Percentiles rank a stretch among this genome's conserved stretches.
These are phyloP conservation scores for Theretra japonica DNA, from an alignment of 2,888 invertebrate genomes.

Conservation along the genomic window DNA sequence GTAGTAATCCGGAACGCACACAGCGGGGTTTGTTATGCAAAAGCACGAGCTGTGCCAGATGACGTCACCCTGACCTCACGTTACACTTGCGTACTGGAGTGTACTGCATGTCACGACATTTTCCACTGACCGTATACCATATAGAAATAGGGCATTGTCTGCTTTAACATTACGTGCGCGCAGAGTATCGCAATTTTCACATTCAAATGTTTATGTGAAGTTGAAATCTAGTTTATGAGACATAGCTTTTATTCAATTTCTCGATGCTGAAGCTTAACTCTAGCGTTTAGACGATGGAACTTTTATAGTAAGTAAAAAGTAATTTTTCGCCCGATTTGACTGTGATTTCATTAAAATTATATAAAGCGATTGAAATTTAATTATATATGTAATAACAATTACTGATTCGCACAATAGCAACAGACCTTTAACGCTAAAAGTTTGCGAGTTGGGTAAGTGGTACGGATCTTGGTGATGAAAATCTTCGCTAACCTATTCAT, in stretches of 20 bases:
- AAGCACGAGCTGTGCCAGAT: slow-evolving; percentile 1
- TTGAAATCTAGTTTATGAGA: neutral
- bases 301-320: no score
- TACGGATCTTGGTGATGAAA: no score
- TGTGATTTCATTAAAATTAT: no score
- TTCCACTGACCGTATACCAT: slow-evolving; percentile 5
- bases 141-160: neutral
- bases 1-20: slow-evolving; percentile 2
- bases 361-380: no score
- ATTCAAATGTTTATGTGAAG: neutral
- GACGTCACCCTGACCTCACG: neutral
- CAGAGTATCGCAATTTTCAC: neutral
- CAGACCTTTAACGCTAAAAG: no score
- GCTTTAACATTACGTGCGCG: neutral
- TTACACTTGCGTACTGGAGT: slow-evolving; percentile 5
- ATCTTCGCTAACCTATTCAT: no score
- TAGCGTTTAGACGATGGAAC: no score
- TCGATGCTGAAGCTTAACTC: no score
- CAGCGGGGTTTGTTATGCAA: slow-evolving; percentile 9
- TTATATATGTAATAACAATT: no score
- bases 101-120: neutral
- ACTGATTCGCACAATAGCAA: no score
- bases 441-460: no score
- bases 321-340: no score
- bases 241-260: neutral